Conservation (phyloP, 2,797 vertebrate genomes). For the Ficedula albicollis region DNA sequence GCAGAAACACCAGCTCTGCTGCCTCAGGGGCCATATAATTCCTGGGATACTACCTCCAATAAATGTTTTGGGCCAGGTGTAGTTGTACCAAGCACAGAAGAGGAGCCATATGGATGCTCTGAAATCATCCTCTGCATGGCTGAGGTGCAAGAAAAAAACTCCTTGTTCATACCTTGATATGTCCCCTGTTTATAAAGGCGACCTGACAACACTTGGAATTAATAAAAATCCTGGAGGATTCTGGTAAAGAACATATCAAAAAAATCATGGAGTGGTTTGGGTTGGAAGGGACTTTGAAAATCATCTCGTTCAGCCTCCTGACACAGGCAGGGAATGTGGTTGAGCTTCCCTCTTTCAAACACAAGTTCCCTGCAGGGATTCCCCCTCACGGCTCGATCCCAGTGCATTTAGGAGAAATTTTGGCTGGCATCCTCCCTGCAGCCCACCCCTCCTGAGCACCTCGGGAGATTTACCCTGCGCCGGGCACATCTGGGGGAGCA, state of each 20-base stretch:
- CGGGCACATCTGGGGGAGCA: neutral
- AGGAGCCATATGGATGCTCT: neutral
- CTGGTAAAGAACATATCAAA: neutral
- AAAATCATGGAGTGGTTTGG: neutral
- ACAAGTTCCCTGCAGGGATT: neutral
- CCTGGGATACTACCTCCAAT: neutral
- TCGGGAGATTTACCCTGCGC: neutral
- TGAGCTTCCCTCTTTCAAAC: neutral
- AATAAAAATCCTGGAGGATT: neutral
- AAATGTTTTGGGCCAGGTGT: neutral
- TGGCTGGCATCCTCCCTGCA: neutral
- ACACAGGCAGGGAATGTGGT: fast-evolving
- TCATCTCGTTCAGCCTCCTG: neutral
- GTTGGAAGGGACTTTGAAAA: neutral
- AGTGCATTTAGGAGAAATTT: neutral
- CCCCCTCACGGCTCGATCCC: neutral
- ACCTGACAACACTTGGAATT: neutral
- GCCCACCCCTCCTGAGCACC: neutral
- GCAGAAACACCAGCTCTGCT: neutral
- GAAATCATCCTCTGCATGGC: neutral
- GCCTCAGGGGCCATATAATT: conserved; percentile 7
- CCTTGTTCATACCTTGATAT: neutral
- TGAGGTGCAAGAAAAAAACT: neutral
- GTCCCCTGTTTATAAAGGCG: neutral
- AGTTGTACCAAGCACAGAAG: neutral